These are phyloP conservation scores for Riptortus pedestris DNA, from an alignment of 1,140 invertebrate genomes.

Conservation along the genomic window DNA sequence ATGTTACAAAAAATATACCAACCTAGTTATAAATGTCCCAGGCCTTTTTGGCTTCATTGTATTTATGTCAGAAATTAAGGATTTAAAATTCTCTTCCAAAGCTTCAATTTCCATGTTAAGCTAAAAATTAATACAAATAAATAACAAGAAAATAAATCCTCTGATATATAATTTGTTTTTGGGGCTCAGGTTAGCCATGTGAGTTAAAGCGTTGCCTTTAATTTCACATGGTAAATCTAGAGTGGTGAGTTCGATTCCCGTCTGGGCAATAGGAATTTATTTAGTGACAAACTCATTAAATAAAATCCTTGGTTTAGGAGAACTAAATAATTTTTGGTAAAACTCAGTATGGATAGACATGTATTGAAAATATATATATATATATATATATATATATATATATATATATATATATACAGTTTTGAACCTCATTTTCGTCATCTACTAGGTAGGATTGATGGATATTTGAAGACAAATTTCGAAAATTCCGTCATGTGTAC, in stretches of 20 bases:
- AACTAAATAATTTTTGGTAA: no score
- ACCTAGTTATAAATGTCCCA: constrained; percentile 56
- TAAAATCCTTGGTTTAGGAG: background rate
- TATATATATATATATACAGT: no score
- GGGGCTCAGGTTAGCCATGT: background rate
- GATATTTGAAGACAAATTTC: no score
- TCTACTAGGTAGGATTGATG: no score
- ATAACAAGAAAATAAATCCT: constrained; percentile 21
- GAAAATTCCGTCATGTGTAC: no score
- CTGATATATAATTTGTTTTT: background rate
- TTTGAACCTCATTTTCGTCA: no score
- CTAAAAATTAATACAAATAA: constrained; percentile 40
- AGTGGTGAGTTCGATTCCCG: no score
- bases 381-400: no score
- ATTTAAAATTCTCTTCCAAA: constrained; percentile 58
- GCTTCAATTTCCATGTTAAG: constrained; percentile 56
- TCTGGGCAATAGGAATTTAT: background rate
- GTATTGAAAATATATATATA: no score
- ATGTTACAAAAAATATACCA: constrained; percentile 29
- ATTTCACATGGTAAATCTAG: no score
- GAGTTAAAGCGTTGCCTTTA: no score
- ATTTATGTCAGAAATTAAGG: constrained; percentile 52
- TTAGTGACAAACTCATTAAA: background rate
- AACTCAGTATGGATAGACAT: no score
- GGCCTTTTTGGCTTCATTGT: constrained; percentile 47